Conservation (phyloP, 2,888 invertebrate species). For the Drosophila stalkeri region DNA sequence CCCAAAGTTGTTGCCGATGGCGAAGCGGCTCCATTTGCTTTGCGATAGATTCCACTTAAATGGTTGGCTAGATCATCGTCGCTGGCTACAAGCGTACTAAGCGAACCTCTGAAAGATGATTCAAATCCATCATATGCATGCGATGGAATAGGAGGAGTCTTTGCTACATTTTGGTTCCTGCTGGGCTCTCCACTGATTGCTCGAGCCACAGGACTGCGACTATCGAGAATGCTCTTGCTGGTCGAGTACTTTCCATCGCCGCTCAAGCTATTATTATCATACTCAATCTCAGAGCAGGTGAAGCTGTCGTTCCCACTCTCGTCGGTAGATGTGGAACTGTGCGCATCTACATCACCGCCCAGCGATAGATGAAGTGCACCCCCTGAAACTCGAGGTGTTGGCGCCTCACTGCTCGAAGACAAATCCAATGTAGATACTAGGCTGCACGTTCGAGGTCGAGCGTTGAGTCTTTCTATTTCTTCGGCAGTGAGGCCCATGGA, state of each 20-base stretch:
- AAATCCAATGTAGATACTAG: conserved; percentile 96
- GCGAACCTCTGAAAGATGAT: conserved; percentile 96
- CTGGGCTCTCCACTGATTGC: conserved; percentile 86
- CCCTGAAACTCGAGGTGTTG: conserved; percentile 90
- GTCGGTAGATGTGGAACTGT: conserved; percentile 93
- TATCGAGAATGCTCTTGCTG: conserved; percentile 87
- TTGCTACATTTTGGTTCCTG: conserved; percentile 88
- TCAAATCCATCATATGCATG: conserved; percentile 96
- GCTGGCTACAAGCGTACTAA: conserved; percentile 96
- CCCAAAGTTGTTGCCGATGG: conserved; percentile 93
- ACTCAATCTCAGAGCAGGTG: conserved; percentile 99
- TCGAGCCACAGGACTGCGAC: conserved; percentile 87
- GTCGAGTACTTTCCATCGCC: conserved; percentile 90
- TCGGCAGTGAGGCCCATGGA: conserved; percentile 96
- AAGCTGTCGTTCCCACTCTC: conserved; percentile 98
- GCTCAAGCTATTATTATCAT: conserved; percentile 94
- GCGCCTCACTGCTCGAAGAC: conserved; percentile 94
- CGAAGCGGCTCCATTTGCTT: conserved; percentile 89
- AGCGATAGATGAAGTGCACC: conserved; percentile 90
- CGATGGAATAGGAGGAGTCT: conserved; percentile 89
- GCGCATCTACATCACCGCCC: conserved; percentile 88
- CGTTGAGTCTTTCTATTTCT: conserved; percentile 95
- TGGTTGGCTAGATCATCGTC: conserved; percentile 95
- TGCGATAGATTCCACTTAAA: conserved; percentile 92
- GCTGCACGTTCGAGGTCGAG: conserved; percentile 94